Evolutionary conservation across 2,888 invertebrate species (phyloP).

Genomic region (Balanococcus diminutus): DNA sequence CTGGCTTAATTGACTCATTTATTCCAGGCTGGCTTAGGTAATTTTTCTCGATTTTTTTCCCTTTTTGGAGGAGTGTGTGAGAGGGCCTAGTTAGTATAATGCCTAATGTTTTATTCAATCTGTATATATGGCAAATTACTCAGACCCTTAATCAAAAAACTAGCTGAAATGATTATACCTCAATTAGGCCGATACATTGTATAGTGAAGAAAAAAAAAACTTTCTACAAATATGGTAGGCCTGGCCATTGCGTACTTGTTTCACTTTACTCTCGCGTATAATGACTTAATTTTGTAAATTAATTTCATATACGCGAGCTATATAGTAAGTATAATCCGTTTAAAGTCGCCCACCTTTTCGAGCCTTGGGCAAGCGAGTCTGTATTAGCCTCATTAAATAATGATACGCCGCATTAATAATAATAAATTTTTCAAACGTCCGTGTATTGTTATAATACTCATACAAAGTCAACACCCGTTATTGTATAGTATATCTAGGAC

Average conservation of each 20-base stretch:
- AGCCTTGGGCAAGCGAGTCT: neutral
- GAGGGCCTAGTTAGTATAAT: neutral
- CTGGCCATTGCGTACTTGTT: neutral
- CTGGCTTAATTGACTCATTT: neutral
- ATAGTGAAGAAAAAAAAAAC: neutral
- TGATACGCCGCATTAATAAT: neutral
- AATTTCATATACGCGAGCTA: neutral
- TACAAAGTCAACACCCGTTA: constrained; percentile 13
- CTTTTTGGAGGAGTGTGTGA: neutral
- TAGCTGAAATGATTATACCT: neutral
- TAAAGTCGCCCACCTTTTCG: constrained; percentile 20
- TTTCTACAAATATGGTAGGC: neutral
- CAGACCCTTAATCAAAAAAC: neutral
- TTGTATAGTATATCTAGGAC: no score
- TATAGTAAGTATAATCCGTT: no score
- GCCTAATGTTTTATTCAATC: neutral
- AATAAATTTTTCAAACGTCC: neutral
- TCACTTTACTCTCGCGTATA: neutral
- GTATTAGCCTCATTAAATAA: constrained; percentile 28
- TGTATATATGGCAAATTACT: neutral
- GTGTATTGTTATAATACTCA: neutral
- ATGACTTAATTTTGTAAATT: constrained; percentile 39
- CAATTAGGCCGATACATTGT: neutral
- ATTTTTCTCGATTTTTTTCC: neutral
- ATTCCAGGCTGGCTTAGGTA: neutral